Base-by-base conservation (phyloP, 2,797 vertebrate species). In the Siniperca obscura region DNA sequence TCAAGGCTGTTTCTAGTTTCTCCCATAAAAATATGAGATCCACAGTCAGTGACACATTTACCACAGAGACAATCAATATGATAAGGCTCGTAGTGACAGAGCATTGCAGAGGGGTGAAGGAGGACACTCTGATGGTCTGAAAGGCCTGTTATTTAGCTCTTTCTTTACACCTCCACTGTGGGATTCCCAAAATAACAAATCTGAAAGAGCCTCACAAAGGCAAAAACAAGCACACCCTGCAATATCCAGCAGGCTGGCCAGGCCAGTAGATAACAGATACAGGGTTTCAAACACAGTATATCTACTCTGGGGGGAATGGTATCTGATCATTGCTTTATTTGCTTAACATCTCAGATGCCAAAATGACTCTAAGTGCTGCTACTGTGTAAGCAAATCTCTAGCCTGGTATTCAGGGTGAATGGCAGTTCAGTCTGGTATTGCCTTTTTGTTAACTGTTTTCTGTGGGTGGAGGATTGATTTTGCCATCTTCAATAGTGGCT, bases 251-350 rank as follows among this genome's bases (percentile, higher is more conserved):
- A 50, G 17, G 69, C 56, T 65, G 46, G 21, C 57, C 70, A 42
- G 80, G 57, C 50, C 69, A 52, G 59, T 0, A 71, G 71, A 87
- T 77, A 61, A 75, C 42, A 87, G 52, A 65, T 48, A 16, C 65
- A 62, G 6, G 59, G 17, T 44, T 69, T 76, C 61, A 70, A 61
- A 55, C 34, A 27, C 48, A 19, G 27, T 11, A 6, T n/a, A 34
- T 19, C 68, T 27, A 16, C 48, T 73, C 68, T 52, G 48, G 21
- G 30, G 40, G 30, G 21, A 8, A 59, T n/a, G 25, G 7, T 62
- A 70, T 83, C 76, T 67, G 57, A 86, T 82, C 65, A 16, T 14
- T 34, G 10, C 60, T 66, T 40, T 74, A 34, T 86, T 77, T 64
- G 56, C 68, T 67, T 64, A 56, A 77, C 66, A 70, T 76, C 66